Percentiles rank a stretch among this genome's conserved stretches.
phyloP scores from a whole-genome alignment of 2,797 vertebrate genomes.

The Mallotus villosus region DNA sequence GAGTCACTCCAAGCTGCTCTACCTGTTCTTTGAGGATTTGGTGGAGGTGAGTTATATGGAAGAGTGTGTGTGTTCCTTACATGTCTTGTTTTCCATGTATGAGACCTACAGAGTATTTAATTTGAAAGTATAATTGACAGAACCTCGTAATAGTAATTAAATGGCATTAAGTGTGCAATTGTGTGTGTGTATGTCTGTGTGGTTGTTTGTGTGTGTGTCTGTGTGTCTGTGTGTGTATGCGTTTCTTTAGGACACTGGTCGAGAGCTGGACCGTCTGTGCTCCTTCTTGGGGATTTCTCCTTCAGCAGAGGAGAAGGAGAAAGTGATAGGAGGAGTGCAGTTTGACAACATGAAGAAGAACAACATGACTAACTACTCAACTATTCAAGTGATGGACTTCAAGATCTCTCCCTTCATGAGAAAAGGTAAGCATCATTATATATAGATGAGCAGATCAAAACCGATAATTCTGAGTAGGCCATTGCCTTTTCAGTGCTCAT shows the following conservation, averaged over 20 bases:
- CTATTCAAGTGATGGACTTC: slow-evolving; percentile 66
- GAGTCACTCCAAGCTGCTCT: slow-evolving; percentile 72
- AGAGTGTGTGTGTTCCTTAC: background rate
- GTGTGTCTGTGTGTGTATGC: background rate
- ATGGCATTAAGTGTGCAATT: background rate
- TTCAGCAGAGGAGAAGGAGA: slow-evolving; percentile 61
- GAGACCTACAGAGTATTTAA: background rate
- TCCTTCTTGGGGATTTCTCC: slow-evolving; percentile 73
- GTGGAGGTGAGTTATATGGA: background rate
- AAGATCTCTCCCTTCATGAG: slow-evolving; percentile 84
- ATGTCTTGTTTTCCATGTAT: background rate
- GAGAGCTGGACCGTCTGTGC: slow-evolving; percentile 76
- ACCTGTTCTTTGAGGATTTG: slow-evolving; percentile 82
- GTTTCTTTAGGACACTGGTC: slow-evolving; percentile 70
- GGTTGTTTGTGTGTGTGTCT: background rate
- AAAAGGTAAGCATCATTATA: slow-evolving; percentile 73
- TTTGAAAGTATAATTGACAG: background rate
- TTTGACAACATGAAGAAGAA: slow-evolving; percentile 85
- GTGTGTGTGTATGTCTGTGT: background rate
- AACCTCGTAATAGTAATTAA: background rate
- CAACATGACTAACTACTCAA: slow-evolving; percentile 77
- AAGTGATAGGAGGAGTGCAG: slow-evolving; percentile 55
- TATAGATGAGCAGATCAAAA: too few species aligned
- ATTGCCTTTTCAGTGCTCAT: background rate
- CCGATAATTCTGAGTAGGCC: too few species aligned